Conservation (phyloP, 92 coral and sea anemone genomes). For the Parazoanthus darwini region DNA sequence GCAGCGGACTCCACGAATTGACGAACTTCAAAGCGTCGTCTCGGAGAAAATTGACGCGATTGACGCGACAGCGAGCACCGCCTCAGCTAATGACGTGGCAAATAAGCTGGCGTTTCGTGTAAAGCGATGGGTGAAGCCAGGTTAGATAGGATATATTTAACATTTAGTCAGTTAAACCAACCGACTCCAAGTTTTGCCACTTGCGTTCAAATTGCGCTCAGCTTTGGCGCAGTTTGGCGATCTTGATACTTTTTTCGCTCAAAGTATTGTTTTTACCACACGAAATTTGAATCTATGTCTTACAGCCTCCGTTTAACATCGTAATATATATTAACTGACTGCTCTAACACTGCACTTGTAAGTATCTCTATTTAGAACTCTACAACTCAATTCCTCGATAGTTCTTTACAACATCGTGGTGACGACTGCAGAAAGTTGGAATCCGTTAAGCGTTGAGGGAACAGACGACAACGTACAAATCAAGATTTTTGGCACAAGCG, state of each 20-base stretch:
- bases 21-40: constrained; percentile 11
- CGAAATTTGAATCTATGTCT: too few species aligned
- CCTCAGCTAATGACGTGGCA: background rate
- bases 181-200: too few species aligned
- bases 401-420: background rate
- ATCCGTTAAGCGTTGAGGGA: background rate
- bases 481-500: background rate
- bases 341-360: background rate
- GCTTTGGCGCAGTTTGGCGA: too few species aligned
- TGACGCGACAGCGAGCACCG: background rate
- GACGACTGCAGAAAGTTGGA: background rate
- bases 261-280: too few species aligned
- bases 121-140: too few species aligned
- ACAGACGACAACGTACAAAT: background rate
- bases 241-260: too few species aligned
- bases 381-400: background rate
- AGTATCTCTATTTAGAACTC: background rate
- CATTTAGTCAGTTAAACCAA: too few species aligned
- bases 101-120: background rate
- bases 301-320: background rate
- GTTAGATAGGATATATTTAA: too few species aligned
- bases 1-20: background rate
- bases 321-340: background rate
- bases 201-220: too few species aligned
- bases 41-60: constrained; percentile 5